Evolutionary conservation across 2,888 invertebrate genomes (phyloP).

Genomic region (Poecilobothrus nobilitatus): DNA sequence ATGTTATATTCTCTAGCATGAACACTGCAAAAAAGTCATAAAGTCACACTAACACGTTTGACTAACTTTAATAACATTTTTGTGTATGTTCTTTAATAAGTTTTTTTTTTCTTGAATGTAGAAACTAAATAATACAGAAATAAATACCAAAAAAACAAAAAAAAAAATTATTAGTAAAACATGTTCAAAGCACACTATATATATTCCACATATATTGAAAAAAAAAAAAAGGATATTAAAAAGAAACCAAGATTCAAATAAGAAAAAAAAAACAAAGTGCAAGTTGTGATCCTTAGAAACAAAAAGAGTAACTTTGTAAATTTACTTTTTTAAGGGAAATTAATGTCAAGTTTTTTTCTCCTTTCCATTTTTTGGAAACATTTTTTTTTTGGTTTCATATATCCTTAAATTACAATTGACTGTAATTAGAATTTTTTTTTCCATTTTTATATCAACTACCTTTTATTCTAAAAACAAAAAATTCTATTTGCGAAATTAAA

Average conservation of each 20-base stretch:
- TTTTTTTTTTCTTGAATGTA: constrained; percentile 14
- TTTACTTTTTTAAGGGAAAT: background rate
- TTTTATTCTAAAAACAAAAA: background rate
- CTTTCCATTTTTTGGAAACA: no score
- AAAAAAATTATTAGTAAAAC: constrained; percentile 8
- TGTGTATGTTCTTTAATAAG: background rate
- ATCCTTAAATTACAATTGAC: background rate
- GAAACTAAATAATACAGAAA: background rate
- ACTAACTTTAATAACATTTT: constrained; percentile 29
- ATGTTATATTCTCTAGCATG: background rate
- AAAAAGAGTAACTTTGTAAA: background rate
- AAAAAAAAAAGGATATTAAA: no score
- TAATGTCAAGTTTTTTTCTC: background rate
- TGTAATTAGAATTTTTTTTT: background rate
- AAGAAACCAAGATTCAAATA: no score
- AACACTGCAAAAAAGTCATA: constrained; percentile 33
- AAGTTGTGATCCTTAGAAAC: background rate
- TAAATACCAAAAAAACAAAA: background rate
- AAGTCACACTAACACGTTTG: constrained; percentile 44
- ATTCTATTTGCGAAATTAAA: no score
- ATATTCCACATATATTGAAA: background rate
- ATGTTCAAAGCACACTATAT: constrained; percentile 14
- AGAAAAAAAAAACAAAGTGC: no score
- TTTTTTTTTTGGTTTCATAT: background rate
- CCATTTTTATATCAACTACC: background rate